phyloP scores from a whole-genome alignment of 2,797 vertebrate species.

The Tympanoctomys barrerae region DNA sequence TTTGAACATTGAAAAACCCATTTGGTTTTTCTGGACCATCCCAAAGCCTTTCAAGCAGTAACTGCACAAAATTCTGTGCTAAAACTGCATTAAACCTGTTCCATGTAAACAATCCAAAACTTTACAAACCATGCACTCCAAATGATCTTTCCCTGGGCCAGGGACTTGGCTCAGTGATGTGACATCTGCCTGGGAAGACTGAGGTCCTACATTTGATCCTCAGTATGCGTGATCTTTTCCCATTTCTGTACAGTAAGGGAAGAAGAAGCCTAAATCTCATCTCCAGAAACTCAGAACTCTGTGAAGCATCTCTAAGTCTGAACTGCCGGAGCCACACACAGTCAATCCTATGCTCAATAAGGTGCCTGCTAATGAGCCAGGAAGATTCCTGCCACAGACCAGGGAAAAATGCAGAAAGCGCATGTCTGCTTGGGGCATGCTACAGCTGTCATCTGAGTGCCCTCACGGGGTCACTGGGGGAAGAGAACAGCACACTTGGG shows the following conservation, averaged over 20 bases:
- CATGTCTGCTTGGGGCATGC: conserved; percentile 98
- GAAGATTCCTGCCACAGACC: conserved; percentile 97
- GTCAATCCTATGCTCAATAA: neutral
- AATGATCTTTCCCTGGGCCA: neutral
- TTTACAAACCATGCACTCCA: neutral
- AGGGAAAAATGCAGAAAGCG: conserved; percentile 96
- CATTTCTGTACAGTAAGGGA: neutral
- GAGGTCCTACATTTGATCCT: no score
- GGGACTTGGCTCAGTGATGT: no score
- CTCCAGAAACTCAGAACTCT: conserved; percentile 28
- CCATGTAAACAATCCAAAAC: neutral
- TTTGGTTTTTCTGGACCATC: neutral
- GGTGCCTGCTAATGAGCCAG: conserved; percentile 95
- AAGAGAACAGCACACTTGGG: conserved; percentile 97
- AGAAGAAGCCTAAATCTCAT: conserved; percentile 31
- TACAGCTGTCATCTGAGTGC: conserved; percentile 86
- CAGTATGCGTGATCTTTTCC: neutral
- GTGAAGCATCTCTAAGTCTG: neutral
- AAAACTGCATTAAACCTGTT: conserved; percentile 7
- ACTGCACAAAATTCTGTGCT: conserved; percentile 20
- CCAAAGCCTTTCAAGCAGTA: conserved; percentile 15
- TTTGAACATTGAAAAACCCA: neutral
- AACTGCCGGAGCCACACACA: neutral
- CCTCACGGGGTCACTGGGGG: conserved; percentile 94
- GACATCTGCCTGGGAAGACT: no score